Conservation (phyloP, 2,113 vertebrate genomes). For the Montifringilla adamsi region DNA sequence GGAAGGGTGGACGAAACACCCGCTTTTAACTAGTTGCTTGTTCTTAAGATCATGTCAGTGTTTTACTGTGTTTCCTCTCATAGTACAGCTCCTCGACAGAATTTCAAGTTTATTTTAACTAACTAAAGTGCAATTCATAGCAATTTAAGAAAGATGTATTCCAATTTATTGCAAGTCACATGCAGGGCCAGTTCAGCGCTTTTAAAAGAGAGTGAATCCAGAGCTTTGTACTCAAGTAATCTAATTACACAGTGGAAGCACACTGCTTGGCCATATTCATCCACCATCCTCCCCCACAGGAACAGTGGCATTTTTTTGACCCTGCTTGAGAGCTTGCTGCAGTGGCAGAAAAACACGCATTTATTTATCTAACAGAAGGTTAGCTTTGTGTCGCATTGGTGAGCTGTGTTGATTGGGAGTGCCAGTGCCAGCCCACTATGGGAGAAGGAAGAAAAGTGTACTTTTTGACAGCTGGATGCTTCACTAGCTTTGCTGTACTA, state of each 20-base stretch:
- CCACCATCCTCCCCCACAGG: background rate
- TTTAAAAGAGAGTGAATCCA: background rate
- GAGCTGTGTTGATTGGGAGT: background rate
- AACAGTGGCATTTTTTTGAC: background rate
- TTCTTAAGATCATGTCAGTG: background rate
- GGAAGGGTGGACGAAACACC: background rate
- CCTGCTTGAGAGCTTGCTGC: background rate
- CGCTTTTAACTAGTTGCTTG: background rate
- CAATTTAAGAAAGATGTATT: background rate
- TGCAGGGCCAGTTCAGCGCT: background rate
- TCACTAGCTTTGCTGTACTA: background rate
- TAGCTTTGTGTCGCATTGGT: background rate
- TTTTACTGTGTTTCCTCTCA: background rate
- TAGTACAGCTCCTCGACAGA: background rate
- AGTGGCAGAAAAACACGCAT: background rate
- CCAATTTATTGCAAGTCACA: background rate
- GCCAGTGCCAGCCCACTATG: background rate
- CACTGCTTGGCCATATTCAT: background rate
- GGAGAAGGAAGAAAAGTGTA: background rate
- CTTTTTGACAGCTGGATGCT: background rate
- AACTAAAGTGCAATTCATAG: background rate
- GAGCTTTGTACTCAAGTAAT: background rate
- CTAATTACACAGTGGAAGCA: background rate
- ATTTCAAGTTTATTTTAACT: background rate
- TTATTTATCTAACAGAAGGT: background rate